These are phyloP conservation scores for Eupithecia inturbata DNA, from an alignment of 2,888 invertebrate species.

Conservation along the genomic window DNA sequence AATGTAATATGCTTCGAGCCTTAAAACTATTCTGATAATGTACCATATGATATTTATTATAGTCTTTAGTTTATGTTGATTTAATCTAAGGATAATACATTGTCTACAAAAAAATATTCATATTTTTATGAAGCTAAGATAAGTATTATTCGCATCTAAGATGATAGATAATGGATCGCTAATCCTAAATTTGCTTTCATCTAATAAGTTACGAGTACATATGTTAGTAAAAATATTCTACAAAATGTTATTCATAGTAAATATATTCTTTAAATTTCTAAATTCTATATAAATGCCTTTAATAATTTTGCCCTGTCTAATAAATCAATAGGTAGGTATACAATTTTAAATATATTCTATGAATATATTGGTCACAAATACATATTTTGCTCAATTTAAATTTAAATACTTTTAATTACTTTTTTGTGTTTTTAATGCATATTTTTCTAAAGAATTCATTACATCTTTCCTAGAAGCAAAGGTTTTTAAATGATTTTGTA, in stretches of 20 bases:
- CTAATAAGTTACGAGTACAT: slow-evolving; percentile 10
- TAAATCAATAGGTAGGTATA: not conserved
- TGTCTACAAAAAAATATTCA: slow-evolving; percentile 17
- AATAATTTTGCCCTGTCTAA: not conserved
- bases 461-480: slow-evolving; percentile 12
- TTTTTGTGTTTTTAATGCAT: not conserved
- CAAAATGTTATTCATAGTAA: slow-evolving; percentile 23
- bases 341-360: slow-evolving; percentile 1
- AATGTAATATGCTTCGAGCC: slow-evolving; percentile 39
- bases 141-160: slow-evolving; percentile 12
- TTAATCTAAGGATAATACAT: slow-evolving; percentile 30
- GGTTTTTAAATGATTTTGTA: slow-evolving; percentile 15
- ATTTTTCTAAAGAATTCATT: not conserved
- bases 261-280: slow-evolving; percentile 12
- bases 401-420: not conserved
- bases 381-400: not conserved
- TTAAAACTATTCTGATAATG: slow-evolving; percentile 30
- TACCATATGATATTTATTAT: slow-evolving; percentile 37
- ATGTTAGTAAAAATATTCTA: slow-evolving; percentile 26
- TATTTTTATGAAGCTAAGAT: slow-evolving; percentile 13
- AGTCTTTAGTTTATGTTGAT: slow-evolving; percentile 42
- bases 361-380: slow-evolving; percentile 1
- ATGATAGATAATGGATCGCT: slow-evolving; percentile 8
- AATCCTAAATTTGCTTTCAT: slow-evolving; percentile 13
- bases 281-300: not conserved